Evolutionary conservation across 2,113 vertebrate genomes (phyloP).

Genomic region (Diadophis punctatus): DNA sequence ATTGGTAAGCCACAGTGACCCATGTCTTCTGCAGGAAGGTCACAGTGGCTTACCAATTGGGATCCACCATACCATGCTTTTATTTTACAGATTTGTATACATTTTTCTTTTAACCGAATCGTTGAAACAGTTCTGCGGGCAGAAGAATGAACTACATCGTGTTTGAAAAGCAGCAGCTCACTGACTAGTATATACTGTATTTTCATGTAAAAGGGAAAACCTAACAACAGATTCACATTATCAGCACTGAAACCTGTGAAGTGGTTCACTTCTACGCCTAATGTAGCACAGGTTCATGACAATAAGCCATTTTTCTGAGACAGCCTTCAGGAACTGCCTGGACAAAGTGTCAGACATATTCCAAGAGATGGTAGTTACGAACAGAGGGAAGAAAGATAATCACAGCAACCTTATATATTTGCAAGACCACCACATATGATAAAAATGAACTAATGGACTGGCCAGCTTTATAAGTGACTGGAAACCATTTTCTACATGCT

Average conservation of each 20-base stretch:
- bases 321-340: constrained; percentile 1
- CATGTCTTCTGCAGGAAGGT: neutral
- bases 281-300: constrained; percentile 20
- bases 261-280: rapidly evolving
- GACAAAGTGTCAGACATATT: constrained; percentile 34
- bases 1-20: neutral
- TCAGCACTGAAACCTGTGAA: constrained; percentile 5
- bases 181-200: constrained; percentile 6
- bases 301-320: constrained; percentile 21
- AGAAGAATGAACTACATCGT: neutral
- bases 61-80: neutral
- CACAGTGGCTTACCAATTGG: neutral
- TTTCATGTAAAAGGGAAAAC: neutral
- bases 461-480: too few species aligned
- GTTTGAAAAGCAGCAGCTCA: neutral
- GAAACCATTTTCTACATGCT: too few species aligned
- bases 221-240: neutral
- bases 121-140: neutral
- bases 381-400: constrained; percentile 21
- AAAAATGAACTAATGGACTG: too few species aligned
- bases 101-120: too few species aligned
- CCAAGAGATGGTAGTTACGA: constrained; percentile 26
- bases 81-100: neutral
- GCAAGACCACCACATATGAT: too few species aligned
- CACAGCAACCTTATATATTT: neutral